phyloP scores from a whole-genome alignment of 2,888 invertebrate species.

The Trichopria drosophilae region DNA sequence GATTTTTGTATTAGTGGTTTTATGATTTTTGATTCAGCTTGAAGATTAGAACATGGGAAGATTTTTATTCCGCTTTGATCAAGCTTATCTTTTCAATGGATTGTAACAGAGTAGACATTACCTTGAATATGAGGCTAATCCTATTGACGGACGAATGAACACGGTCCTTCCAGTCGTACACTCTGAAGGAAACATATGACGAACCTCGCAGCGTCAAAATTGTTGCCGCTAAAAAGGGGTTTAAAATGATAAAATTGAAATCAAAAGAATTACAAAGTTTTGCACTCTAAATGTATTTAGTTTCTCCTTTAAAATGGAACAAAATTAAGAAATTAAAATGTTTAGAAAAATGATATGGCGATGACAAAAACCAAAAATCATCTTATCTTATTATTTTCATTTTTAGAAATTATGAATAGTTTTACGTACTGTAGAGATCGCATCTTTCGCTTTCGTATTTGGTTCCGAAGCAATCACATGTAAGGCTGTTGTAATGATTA shows the following conservation, averaged over 20 bases:
- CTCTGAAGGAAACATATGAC: conserved; percentile 88
- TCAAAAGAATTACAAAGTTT: too few relatives aligned
- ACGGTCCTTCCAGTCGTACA: conserved; percentile 90
- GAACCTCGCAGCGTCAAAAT: conserved; percentile 85
- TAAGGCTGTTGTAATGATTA: conserved; percentile 86
- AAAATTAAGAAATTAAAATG: too few relatives aligned
- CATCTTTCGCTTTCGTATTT: conserved; percentile 89
- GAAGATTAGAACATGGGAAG: too few relatives aligned
- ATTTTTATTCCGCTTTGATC: too few relatives aligned
- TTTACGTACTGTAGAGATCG: conserved; percentile 87
- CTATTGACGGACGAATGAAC: conserved; percentile 85
- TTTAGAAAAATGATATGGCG: too few relatives aligned
- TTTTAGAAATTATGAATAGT: too few relatives aligned
- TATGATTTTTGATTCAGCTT: too few relatives aligned
- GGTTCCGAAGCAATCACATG: conserved; percentile 92
- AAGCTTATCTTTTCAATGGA: too few relatives aligned
- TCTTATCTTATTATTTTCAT: too few relatives aligned
- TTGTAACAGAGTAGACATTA: conserved; percentile 52
- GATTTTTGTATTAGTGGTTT: too few relatives aligned
- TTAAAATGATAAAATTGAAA: conserved; percentile 8
- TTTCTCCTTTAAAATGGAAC: too few relatives aligned
- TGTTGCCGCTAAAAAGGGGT: conserved; percentile 72
- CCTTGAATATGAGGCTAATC: conserved; percentile 87
- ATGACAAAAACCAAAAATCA: too few relatives aligned
- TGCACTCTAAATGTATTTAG: not conserved